Percentiles rank a stretch among this genome's conserved stretches.
Evolutionary conservation across 2,113 vertebrate species (phyloP).

Genomic region (Hippopotamus amphibius): DNA sequence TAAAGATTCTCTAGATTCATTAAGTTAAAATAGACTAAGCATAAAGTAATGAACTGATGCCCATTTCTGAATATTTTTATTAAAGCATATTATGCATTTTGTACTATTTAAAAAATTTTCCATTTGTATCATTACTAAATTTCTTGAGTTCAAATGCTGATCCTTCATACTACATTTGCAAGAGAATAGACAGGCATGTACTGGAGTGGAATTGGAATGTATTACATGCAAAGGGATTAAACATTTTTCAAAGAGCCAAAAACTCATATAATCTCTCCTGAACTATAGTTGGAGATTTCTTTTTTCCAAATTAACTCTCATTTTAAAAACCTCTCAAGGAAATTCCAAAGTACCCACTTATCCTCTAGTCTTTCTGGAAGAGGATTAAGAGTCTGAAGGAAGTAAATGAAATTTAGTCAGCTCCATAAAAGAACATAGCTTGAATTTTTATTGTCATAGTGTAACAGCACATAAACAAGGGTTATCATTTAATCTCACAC

Average conservation of each 20-base stretch:
- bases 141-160: not conserved
- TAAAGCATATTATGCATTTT: not conserved
- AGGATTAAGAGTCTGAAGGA: not conserved
- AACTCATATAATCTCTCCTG: not conserved
- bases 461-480: not conserved
- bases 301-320: slow-evolving; percentile 29
- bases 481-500: not conserved
- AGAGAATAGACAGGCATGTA: not conserved
- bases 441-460: not conserved
- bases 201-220: not conserved
- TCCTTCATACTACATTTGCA: not conserved
- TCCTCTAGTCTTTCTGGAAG: not conserved
- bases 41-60: not conserved
- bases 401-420: slow-evolving; percentile 24
- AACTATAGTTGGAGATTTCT: not conserved
- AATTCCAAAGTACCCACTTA: slow-evolving; percentile 49
- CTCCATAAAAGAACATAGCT: not conserved
- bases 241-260: slow-evolving; percentile 9
- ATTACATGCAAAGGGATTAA: slow-evolving; percentile 25
- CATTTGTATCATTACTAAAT: not conserved
- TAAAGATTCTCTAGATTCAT: not conserved
- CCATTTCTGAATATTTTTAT: not conserved
- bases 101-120: not conserved
- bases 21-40: slow-evolving; percentile 20
- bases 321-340: slow-evolving; percentile 15